Evolutionary conservation across 1,140 invertebrate genomes (phyloP).

Genomic region (Drosophila rufa): DNA sequence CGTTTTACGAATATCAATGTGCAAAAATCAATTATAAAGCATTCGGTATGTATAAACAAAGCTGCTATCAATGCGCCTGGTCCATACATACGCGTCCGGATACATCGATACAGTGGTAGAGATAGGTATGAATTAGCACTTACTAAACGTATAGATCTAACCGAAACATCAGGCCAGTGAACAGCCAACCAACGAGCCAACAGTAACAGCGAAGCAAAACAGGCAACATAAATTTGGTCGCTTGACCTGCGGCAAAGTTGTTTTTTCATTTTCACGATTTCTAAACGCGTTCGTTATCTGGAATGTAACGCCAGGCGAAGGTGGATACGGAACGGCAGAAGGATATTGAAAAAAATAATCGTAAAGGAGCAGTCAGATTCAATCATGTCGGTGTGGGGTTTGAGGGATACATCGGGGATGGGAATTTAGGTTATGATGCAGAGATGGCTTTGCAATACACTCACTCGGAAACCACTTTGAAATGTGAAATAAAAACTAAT

Average conservation of each 20-base stretch:
- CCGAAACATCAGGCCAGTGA: constrained; percentile 45
- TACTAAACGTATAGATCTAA: constrained; percentile 27
- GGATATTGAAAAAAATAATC: constrained; percentile 46
- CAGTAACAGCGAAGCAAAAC: constrained; percentile 55
- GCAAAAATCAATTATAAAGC: constrained; percentile 75
- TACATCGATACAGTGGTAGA: constrained; percentile 14
- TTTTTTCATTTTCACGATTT: constrained; percentile 82
- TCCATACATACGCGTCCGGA: constrained; percentile 3
- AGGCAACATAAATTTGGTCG: constrained; percentile 51
- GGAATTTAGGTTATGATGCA: not conserved
- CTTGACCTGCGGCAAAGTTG: constrained; percentile 72
- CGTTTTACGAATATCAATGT: constrained; percentile 59
- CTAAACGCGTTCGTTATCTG: constrained; percentile 59
- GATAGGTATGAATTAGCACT: constrained; percentile 12
- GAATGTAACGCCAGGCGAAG: constrained; percentile 32
- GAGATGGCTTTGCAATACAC: constrained; percentile 9
- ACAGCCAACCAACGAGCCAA: constrained; percentile 25
- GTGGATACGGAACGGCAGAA: constrained; percentile 8
- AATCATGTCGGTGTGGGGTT: not conserved
- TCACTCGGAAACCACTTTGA: not conserved
- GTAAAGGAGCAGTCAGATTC: constrained; percentile 29
- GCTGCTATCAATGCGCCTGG: not conserved
- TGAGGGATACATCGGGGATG: not conserved
- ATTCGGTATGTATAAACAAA: constrained; percentile 46
- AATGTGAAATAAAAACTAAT: not conserved